These are phyloP conservation scores for Chrysopilus asiliformis DNA, from an alignment of 2,888 invertebrate genomes.

Conservation along the genomic window DNA sequence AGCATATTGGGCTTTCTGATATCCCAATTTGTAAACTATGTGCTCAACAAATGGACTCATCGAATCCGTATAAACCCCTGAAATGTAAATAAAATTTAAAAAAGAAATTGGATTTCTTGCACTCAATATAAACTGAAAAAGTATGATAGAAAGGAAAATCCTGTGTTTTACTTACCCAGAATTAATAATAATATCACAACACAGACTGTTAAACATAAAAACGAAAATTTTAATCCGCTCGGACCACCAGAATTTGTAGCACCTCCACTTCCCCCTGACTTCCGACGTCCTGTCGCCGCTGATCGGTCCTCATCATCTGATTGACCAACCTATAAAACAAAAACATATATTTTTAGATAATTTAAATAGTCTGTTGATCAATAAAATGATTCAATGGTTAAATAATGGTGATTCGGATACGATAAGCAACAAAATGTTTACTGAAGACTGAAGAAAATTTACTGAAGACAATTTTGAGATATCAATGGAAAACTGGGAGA, in stretches of 20 bases:
- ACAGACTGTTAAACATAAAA: constrained; percentile 30
- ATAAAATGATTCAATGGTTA: no score
- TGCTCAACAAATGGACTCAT: constrained; percentile 46
- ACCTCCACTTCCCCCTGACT: no score
- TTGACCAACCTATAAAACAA: constrained; percentile 15
- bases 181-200: constrained; percentile 29
- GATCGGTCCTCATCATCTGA: constrained; percentile 20
- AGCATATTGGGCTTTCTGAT: constrained; percentile 59
- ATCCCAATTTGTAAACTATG: constrained; percentile 58
- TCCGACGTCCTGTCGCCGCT: no score
- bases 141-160: constrained; percentile 9
- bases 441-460: no score
- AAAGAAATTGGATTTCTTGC: constrained; percentile 3
- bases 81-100: no score
- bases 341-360: no score
- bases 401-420: no score
- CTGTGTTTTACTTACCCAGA: constrained; percentile 25
- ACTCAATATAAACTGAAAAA: constrained; percentile 5
- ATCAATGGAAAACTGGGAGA: no score
- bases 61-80: constrained; percentile 32
- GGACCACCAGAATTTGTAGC: no score
- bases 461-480: no score
- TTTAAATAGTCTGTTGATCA: no score
- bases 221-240: constrained; percentile 31
- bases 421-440: no score